Base-by-base conservation (phyloP, 2,888 invertebrate species). In the Taenaris catops region DNA sequence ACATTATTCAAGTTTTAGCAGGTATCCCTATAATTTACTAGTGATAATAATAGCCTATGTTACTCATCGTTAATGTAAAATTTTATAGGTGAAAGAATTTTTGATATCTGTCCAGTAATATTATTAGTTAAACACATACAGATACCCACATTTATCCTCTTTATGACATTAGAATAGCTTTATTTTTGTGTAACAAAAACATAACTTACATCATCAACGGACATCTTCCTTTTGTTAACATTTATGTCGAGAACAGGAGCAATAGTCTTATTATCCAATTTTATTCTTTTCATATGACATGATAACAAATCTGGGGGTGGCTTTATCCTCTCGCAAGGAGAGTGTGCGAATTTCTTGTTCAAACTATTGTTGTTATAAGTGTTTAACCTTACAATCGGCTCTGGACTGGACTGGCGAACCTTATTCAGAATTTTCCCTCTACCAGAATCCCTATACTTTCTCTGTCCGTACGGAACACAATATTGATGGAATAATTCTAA, bases 401-500 rank as follows among this genome's bases (percentile, higher is more conserved):
- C 75, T 0, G 72, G 73, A 24, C 68, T 73, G 2, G 42, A 32
- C 14, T 66, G 65, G 11, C 80, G 62, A n/a, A 58, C 48, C 55
- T 62, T 80, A 35, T 81, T 83, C 3, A 79, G 47, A 2, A 76
- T 38, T 56, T 66, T 80, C 1, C 81, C 80, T 49, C 83, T 55
- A 0, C 80, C 80, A 0, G 79, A 62, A 42, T 86, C 84, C 41
- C 75, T 64, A 29, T 75, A 75, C 41, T 66, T 80, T 38, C 87
- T 66, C 51, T 87, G 87, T 0, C 83, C 78, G 25, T 73, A 74
- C 1, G 87, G 87, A 1, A 87, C 68, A 49, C 87, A 87, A 51
- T 59, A 87, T 29, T 76, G 61, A 37, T 80, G 80, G 46, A 84
- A 87, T 40, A 87, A 21, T 5, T 79, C 67, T 39, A 87, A 49